A percentile compares a stretch with the other conserved stretches of the same genome.
Conservation (phyloP, 2,888 invertebrate genomes). For the Amorpha juglandis region DNA sequence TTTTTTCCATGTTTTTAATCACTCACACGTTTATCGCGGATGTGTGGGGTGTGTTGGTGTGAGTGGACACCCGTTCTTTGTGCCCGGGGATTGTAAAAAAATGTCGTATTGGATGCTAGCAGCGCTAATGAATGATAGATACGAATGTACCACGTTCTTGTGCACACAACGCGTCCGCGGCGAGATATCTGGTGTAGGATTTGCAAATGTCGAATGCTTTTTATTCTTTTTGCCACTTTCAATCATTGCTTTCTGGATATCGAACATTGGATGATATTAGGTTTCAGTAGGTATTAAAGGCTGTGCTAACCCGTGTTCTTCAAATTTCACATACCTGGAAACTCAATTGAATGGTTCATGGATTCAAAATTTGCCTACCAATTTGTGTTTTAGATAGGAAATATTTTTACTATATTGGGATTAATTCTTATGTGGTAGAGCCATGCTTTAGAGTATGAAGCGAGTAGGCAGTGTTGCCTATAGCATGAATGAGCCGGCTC, state of each 20-base stretch:
- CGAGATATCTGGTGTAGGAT: conserved; percentile 68
- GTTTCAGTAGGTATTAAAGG: background rate
- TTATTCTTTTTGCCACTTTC: conserved; percentile 44
- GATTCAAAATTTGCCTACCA: too few species aligned
- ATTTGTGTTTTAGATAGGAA: too few species aligned
- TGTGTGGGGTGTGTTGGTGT: conserved; percentile 63
- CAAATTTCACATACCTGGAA: too few species aligned
- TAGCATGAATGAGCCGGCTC: too few species aligned
- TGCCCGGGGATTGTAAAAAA: conserved; percentile 81
- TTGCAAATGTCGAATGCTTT: conserved; percentile 47
- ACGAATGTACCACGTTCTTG: conserved; percentile 62
- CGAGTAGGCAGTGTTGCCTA: too few species aligned
- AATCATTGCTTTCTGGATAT: conserved; percentile 46
- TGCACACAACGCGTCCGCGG: conserved; percentile 58
- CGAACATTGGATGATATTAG: conserved; percentile 20
- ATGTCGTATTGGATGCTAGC: conserved; percentile 84
- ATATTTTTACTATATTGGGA: too few species aligned
- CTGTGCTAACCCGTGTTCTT: too few species aligned
- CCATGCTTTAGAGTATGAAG: too few species aligned
- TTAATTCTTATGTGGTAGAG: too few species aligned
- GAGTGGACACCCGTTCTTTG: conserved; percentile 78
- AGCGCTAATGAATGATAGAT: conserved; percentile 84
- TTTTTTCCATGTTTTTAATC: conserved; percentile 79
- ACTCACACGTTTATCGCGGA: conserved; percentile 55
- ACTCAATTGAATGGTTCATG: too few species aligned